A percentile compares a stretch with the other conserved stretches of the same genome.
Evolutionary conservation across 2,797 vertebrate species (phyloP).

Genomic region (Microctenopoma steveboyesi): DNA sequence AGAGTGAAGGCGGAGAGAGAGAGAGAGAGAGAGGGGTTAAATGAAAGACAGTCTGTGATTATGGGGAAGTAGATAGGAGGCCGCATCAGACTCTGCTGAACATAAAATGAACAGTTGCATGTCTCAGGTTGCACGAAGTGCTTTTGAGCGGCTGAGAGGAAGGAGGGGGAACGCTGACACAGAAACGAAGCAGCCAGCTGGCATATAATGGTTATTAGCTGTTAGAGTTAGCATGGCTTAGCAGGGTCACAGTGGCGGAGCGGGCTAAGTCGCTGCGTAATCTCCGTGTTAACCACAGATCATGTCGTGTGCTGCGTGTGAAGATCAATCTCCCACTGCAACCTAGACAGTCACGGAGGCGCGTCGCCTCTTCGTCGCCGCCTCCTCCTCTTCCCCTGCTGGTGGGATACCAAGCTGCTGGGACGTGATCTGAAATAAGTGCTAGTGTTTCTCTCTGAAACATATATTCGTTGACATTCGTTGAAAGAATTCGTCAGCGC

Average conservation of each 20-base stretch:
- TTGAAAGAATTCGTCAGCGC: conserved; percentile 12
- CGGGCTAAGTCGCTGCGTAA: conserved; percentile 67
- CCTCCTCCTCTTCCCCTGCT: background rate
- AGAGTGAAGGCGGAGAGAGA: conserved; percentile 22
- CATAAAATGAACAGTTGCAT: conserved; percentile 13
- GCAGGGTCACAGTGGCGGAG: conserved; percentile 56
- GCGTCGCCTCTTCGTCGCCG: conserved; percentile 8
- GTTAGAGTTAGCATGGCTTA: conserved; percentile 67
- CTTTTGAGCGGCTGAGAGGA: conserved; percentile 22
- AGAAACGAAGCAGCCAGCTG: conserved; percentile 37
- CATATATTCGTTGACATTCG: too few species aligned
- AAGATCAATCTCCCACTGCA: conserved; percentile 42
- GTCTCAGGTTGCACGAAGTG: conserved; percentile 36
- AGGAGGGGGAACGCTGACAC: conserved; percentile 31
- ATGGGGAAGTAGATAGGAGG: conserved; percentile 15
- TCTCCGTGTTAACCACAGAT: conserved; percentile 71
- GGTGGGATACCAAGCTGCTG: background rate
- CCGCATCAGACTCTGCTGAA: conserved; percentile 15
- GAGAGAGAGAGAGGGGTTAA: conserved; percentile 45
- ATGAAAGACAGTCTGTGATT: conserved; percentile 13
- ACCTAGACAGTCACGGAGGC: conserved; percentile 2
- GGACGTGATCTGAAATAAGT: conserved; percentile 10
- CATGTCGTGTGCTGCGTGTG: conserved; percentile 43
- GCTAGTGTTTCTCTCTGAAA: conserved; percentile 21
- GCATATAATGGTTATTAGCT: conserved; percentile 57